Percentiles rank a stretch among this genome's conserved stretches.
phyloP scores from a whole-genome alignment of 2,113 vertebrate genomes.

The Triplophysa rosa region DNA sequence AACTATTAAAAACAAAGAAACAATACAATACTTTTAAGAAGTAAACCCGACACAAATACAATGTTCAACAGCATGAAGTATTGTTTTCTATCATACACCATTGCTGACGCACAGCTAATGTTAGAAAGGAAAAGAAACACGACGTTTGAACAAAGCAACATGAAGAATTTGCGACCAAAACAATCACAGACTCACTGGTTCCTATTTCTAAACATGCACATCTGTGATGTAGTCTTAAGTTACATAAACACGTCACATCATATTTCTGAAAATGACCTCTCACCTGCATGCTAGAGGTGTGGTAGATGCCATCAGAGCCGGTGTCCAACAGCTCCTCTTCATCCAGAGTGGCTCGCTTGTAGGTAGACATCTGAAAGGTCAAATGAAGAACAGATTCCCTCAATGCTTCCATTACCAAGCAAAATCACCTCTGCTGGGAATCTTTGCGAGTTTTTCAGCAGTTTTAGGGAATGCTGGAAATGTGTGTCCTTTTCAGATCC shows the following conservation, averaged over 20 bases:
- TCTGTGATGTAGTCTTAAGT: neutral
- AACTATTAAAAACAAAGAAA: too few relatives aligned
- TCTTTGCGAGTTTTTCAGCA: slow-evolving; percentile 34
- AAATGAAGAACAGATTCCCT: slow-evolving; percentile 81
- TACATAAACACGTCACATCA: neutral
- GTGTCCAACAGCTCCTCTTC: slow-evolving; percentile 92
- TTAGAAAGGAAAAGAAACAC: neutral
- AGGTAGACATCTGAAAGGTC: slow-evolving; percentile 91
- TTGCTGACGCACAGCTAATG: neutral
- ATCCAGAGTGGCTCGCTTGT: slow-evolving; percentile 90
- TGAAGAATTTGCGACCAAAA: neutral
- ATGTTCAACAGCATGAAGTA: neutral
- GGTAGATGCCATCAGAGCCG: slow-evolving; percentile 81
- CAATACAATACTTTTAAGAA: neutral
- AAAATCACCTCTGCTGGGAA: slow-evolving; percentile 8
- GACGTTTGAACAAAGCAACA: neutral
- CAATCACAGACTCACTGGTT: neutral
- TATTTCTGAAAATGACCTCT: neutral
- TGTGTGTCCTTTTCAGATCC: slow-evolving; percentile 52
- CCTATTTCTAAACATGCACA: neutral
- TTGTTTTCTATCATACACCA: neutral
- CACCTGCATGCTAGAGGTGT: slow-evolving; percentile 85
- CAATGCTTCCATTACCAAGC: slow-evolving; percentile 69
- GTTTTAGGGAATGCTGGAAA: slow-evolving; percentile 44
- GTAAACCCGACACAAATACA: neutral